These are phyloP conservation scores for Glyphotaelius pellucidus DNA, from an alignment of 2,888 invertebrate species.

Conservation along the genomic window DNA sequence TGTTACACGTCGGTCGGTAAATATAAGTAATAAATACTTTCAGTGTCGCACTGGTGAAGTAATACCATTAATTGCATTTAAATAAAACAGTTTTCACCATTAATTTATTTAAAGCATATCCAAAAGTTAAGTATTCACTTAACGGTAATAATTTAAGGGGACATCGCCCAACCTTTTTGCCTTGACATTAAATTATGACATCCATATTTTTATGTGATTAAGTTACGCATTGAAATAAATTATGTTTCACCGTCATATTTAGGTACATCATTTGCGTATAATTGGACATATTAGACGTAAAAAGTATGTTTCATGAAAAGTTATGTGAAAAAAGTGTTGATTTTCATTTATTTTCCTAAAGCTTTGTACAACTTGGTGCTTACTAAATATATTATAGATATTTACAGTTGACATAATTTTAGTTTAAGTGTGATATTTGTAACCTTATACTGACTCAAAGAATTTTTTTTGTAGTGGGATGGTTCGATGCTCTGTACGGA, in stretches of 20 bases:
- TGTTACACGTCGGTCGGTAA: no score
- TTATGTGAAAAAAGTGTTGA: background rate
- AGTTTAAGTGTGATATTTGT: no score
- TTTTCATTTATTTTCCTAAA: background rate
- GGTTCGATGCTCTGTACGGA: no score
- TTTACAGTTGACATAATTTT: no score
- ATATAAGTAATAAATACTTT: no score
- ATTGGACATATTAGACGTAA: background rate
- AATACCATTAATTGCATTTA: no score
- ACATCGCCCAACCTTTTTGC: background rate
- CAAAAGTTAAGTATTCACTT: background rate
- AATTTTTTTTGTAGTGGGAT: no score
- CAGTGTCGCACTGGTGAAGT: no score
- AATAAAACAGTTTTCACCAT: background rate
- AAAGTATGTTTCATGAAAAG: background rate
- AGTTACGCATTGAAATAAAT: background rate
- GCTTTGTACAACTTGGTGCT: background rate
- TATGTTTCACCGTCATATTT: background rate
- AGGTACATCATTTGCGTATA: background rate
- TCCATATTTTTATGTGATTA: background rate
- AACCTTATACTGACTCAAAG: no score
- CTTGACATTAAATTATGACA: background rate
- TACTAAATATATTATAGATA: no score
- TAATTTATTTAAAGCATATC: background rate
- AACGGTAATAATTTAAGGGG: background rate